Base-by-base conservation (phyloP, 2,888 invertebrate genomes). In the Eretmocerus hayati region DNA sequence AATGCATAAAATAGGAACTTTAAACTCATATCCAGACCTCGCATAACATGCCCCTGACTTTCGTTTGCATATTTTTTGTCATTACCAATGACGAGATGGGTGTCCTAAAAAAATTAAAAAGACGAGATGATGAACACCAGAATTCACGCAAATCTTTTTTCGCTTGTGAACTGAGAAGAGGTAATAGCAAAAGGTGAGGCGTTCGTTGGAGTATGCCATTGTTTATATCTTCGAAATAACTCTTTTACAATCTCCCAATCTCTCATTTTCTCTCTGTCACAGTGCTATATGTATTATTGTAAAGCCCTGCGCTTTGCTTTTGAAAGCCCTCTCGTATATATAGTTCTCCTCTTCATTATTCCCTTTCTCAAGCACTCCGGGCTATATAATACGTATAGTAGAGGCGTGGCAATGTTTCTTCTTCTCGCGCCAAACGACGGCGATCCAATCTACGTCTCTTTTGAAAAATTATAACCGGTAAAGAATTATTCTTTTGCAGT, bases 381-480 rank as follows among this genome's bases (percentile, higher is more conserved):
- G 26, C 26, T 26, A 11, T 26, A 26, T 26, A 26, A 26, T 26
- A 26, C 11, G 26, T 26, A 26, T 26, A 26, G 26, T 11, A 11
- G 11, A 35, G 23, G 19, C 19, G 39, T 42, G 23, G 41, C 46
- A 32, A 35, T 37, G 44, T 51, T 42, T 51, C 38, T 41, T 43
- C 33, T 35, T 36, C 35, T 33, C 50, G 26, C 26, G 6, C 26
- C n/a, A n/a, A n/a, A n/a, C n/a, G n/a, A n/a, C n/a, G n/a, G 38
- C 47, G 50, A 48, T 44, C 48, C 50, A 45, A 42, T 50, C 53
- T 46, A 44, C 48, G 42, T 42, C 23, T 22, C 39, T 36, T 39
- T 46, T 50, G 50, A 50, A 50, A 50, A 50, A 50, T 50, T 50
- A 46, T 43, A 42, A 46, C 39, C 50, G 39, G 33, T 50, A n/a